Percentiles rank a stretch among this genome's conserved stretches.
Evolutionary conservation across 2,888 invertebrate genomes (phyloP).

Genomic region (Seladonia tumulorum): DNA sequence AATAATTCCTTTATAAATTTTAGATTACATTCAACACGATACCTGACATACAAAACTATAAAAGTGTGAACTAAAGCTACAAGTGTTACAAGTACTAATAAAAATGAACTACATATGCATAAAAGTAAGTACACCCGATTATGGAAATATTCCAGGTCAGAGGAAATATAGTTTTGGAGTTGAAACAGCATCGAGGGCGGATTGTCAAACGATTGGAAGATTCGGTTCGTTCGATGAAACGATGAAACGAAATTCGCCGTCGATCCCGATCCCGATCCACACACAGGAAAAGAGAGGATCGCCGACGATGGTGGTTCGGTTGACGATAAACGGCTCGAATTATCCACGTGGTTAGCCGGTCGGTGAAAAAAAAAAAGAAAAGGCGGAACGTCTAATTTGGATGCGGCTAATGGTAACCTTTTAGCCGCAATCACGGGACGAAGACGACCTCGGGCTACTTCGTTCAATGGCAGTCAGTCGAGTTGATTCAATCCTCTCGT

Average conservation of each 20-base stretch:
- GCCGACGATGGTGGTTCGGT: background rate
- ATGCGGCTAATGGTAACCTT: conserved; percentile 32
- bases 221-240: background rate
- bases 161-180: no score
- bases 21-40: no score
- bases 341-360: background rate
- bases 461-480: conserved; percentile 42
- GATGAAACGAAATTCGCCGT: background rate
- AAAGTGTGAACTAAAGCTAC: no score
- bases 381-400: conserved; percentile 22
- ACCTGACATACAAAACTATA: no score
- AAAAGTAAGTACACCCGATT: no score
- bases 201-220: background rate
- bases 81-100: no score
- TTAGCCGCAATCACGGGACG: conserved; percentile 32
- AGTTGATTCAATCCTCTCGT: conserved; percentile 41
- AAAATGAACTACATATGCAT: no score
- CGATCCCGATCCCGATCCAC: background rate
- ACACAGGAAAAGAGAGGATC: background rate
- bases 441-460: conserved; percentile 46
- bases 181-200: no score
- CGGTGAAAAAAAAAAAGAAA: background rate
- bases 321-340: conserved; percentile 19
- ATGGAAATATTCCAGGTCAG: no score
- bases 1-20: no score